A percentile compares a stretch with the other conserved stretches of the same genome.
Conservation (phyloP, 2,797 vertebrate genomes). For the Amblyopsis hoosieri region DNA sequence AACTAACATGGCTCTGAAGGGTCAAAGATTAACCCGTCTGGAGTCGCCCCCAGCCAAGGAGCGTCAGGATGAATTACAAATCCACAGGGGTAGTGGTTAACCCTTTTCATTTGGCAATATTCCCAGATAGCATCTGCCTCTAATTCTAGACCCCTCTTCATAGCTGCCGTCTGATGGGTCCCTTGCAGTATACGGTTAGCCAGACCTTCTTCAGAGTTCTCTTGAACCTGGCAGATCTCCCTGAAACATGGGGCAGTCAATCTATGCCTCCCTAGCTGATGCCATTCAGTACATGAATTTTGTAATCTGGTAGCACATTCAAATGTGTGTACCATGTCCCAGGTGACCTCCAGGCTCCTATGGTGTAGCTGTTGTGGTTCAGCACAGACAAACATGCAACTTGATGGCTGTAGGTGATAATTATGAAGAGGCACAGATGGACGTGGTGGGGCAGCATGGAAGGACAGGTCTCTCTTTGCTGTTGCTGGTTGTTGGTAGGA, state of each 20-base stretch:
- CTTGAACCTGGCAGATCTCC: background rate
- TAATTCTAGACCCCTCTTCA: constrained; percentile 21
- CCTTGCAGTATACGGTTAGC: constrained; percentile 8
- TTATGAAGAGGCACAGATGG: constrained; percentile 10
- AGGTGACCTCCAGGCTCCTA: constrained; percentile 11
- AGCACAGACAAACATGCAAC: constrained; percentile 21
- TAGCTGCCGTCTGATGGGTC: constrained; percentile 1
- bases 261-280: constrained; percentile 13
- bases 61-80: constrained; percentile 18
- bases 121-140: constrained; percentile 10
- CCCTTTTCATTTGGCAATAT: constrained; percentile 4
- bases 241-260: constrained; percentile 20
- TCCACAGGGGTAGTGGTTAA: constrained; percentile 22
- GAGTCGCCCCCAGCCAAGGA: constrained; percentile 13
- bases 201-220: constrained; percentile 1
- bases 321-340: constrained; percentile 25
- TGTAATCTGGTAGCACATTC: constrained; percentile 14
- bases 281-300: constrained; percentile 13
- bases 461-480: constrained; percentile 2
- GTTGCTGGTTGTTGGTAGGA: constrained; percentile 15
- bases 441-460: constrained; percentile 15
- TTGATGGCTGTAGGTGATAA: constrained; percentile 13
- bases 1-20: constrained; percentile 9
- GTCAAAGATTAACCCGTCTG: constrained; percentile 19
- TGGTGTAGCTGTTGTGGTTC: constrained; percentile 9